Evolutionary conservation across 2,888 invertebrate genomes (phyloP).

Genomic region (Eucera pruinosa): DNA sequence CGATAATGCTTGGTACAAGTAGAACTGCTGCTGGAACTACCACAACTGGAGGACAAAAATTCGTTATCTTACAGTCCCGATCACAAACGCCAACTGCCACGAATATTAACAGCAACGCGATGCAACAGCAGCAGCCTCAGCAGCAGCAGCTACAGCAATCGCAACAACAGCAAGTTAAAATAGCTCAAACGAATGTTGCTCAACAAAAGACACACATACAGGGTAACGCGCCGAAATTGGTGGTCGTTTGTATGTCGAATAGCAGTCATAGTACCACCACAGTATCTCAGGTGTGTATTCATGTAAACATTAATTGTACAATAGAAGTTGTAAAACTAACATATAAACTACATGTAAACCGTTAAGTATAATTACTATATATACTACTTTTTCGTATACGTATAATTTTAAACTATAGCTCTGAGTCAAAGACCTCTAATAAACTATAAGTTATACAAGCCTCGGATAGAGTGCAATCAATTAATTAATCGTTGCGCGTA

Average conservation of each 20-base stretch:
- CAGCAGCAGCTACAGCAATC: constrained; percentile 45
- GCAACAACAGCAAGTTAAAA: constrained; percentile 69
- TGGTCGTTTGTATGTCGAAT: constrained; percentile 85
- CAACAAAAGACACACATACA: constrained; percentile 78
- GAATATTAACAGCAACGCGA: constrained; percentile 62
- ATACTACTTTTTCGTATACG: too few species aligned
- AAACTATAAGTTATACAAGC: too few species aligned
- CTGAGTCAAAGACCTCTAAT: too few species aligned
- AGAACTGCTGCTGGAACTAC: constrained; percentile 78
- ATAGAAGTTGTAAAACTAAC: too few species aligned
- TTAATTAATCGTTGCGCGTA: constrained; percentile 10
- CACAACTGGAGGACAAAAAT: constrained; percentile 78
- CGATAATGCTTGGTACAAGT: constrained; percentile 85
- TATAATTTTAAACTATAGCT: too few species aligned
- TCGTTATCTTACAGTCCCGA: constrained; percentile 81
- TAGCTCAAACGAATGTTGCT: constrained; percentile 71
- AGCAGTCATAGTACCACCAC: constrained; percentile 79
- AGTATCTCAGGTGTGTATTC: constrained; percentile 78
- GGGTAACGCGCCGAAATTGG: constrained; percentile 85
- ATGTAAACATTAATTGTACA: too few species aligned
- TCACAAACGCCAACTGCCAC: constrained; percentile 79
- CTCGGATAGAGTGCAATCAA: not conserved
- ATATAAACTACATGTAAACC: too few species aligned
- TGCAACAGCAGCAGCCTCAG: constrained; percentile 69
- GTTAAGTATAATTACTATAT: too few species aligned